Evolutionary conservation across 1,140 invertebrate species (phyloP).

Genomic region (Formica exsecta): DNA sequence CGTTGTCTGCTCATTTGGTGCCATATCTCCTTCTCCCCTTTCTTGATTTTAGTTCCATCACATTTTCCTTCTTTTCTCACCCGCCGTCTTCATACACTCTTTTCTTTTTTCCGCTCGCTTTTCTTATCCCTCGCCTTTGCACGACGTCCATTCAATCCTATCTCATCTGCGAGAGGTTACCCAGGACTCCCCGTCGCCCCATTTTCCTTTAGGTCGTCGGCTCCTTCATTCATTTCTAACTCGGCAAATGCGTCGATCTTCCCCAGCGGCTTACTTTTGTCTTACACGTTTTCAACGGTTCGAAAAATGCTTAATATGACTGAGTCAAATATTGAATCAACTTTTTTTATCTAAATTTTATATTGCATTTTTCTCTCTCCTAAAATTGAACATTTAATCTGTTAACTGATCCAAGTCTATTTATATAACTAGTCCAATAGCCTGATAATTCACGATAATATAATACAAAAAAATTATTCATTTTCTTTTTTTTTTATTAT

Average conservation of each 20-base stretch:
- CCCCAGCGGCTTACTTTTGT: constrained; percentile 5
- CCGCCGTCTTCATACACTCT: neutral
- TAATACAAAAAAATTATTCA: constrained; percentile 16
- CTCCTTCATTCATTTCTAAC: constrained; percentile 68
- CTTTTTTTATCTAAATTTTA: constrained; percentile 12
- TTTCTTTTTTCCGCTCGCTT: constrained; percentile 20
- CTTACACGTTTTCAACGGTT: constrained; percentile 7
- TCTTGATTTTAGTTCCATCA: constrained; percentile 35
- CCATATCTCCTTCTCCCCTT: neutral
- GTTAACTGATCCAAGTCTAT: neutral
- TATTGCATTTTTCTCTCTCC: neutral
- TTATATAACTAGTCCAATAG: neutral
- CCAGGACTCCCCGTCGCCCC: constrained; percentile 24
- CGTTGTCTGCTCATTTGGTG: constrained; percentile 45
- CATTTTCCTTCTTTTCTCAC: constrained; percentile 20
- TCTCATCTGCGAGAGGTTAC: constrained; percentile 69
- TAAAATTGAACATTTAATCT: neutral
- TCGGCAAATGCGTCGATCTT: constrained; percentile 29
- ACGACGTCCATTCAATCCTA: constrained; percentile 74
- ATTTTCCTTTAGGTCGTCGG: constrained; percentile 26
- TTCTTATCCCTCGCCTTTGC: constrained; percentile 59
- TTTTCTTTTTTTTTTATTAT: neutral
- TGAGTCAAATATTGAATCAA: neutral
- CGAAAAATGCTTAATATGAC: constrained; percentile 6
- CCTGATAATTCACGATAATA: neutral